Base-by-base conservation (phyloP, 2,888 invertebrate species). In the Lysandra coridon region DNA sequence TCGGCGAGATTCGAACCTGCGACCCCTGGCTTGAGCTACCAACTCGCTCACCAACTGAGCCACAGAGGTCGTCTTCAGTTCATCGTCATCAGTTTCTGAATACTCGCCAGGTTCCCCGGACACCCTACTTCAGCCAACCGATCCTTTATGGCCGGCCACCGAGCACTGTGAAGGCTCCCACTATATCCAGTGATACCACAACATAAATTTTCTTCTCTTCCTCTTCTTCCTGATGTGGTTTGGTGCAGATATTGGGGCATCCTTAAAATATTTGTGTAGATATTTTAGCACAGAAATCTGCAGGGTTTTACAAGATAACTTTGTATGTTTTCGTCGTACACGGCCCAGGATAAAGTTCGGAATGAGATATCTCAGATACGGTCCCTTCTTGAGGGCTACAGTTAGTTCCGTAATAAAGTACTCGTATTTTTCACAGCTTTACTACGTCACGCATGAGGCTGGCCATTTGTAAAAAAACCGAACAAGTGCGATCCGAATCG, bases 391-490 rank as follows among this genome's bases (percentile, higher is more conserved):
- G 23, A 73, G 40, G 40, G 10, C 44, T 44, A 74, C 57, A 17
- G 23, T 33, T 33, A 69, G 69, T 14, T 69, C 33, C 33, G n/a
- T 74, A 74, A 74, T 44, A 74, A 74, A 74, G 74, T 44, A 44
- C 40, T 74, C 74, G 40, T 74, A 74, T 74, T 74, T 74, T 74
- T 74, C 74, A 74, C 44, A 74, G 40, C 74, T 44, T 73, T 74
- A 74, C 74, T 74, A 23, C 74, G 40, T 40, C 44, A 44, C 74
- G 74, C 74, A 44, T 74, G 74, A 74, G 10, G 23, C 40, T 30
- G 10, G 40, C 10, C 23, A 74, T 74, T 74, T 74, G 44, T 74
- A 74, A 74, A 73, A 73, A 73, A n/a, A 74, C 40, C 1, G 2
- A 17, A 2, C 73, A 37, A 37, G 33, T 14, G 37, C 33, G 23